Base-by-base conservation (phyloP, 2,797 vertebrate genomes). In the Arctocebus calabarensis region DNA sequence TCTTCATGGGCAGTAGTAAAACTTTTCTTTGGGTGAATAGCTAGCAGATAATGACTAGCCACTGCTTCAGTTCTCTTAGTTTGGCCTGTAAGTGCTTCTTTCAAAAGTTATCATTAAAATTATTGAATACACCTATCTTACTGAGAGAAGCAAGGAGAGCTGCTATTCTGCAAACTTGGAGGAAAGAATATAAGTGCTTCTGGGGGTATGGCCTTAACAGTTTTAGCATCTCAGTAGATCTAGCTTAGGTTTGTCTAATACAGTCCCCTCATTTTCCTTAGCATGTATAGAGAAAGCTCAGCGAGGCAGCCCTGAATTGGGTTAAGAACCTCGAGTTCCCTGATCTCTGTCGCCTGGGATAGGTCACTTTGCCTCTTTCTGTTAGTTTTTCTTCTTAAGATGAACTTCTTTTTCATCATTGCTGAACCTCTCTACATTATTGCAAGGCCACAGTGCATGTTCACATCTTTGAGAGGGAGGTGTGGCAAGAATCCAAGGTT, bases 101-200 rank as follows among this genome's bases (percentile, higher is more conserved):
- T 88, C 55, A 91, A 5, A 84, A 95, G 66, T 68, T 90, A 68
- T 37, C 62, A 68, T 94, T 37, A 83, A 84, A 82, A 43, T 84
- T 84, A 10, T 70, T 64, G 11, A 62, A 84, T 70, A 84, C 22
- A 59, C 48, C 40, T 70, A 6, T 57, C 61, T 75, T 83, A 66
- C 48, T 52, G n/a, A 93, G 48, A 66, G 40, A 93, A 86, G 32
- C 61, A 86, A 61, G 43, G 52, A 83, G n/a, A 92, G 70, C 59
- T 90, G 71, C 32, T 40, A 73, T 70, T 79, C 59, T 84, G 57
- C 68, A 48, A 32, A 88, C 34, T 43, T 45, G 48, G 16, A 23
- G 52, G 66, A 84, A 70, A 78, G 37, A 61, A 20, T 43, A 83
- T 19, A 34, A 20, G 40, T 66, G 29, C n/a, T 86, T 94, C 43